Evolutionary conservation across 2,888 invertebrate genomes (phyloP), one percentile per base, ranked within the genome.

Genomic region (Tetropium fuscum): DNA sequence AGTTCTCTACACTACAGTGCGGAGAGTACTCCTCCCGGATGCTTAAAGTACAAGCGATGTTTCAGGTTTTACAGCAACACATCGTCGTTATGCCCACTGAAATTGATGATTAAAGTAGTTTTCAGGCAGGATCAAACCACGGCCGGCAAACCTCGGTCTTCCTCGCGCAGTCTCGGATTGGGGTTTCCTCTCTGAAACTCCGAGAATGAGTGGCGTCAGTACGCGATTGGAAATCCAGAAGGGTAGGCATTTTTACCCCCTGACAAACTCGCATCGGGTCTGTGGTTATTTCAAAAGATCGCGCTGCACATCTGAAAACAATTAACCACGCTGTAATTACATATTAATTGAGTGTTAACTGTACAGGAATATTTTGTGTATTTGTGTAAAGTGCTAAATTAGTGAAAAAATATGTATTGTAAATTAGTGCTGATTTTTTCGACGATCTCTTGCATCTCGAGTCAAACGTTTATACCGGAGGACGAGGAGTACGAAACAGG

Each of bases 121-220:
- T 74, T 74, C 78, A 78, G 78, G 78, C 78, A 75, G 69, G 75
- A 74, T 71, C 69, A 68, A 54, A 60, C 60, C 19, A 38, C 19
- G 16, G 40, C 70, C 72, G 75, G 64, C 43, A 27, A 25, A 32
- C 40, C 51, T 64, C 74, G 74, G 62, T 41, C 19, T 38, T 53
- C 18, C 56, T 66, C 62, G 71, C 58, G 32, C 10, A 44, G 49
- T 30, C 59, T 59, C 63, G 64, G 19, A 34, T 47, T 32, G 69
- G 77, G 76, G 76, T 78, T 79, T 78, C 77, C 79, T 74, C 77
- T 76, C 78, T 74, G 73, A 68, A 68, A 71, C 71, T 72, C 68
- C 72, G 71, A 74, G 77, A 76, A 77, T 68, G 79, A 75, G 74
- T 77, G 79, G 77, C 78, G 78, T 77, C 80, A 80, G 81, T 81